Conservation (phyloP, 2,113 vertebrate species). For the Ovibos moschatus region DNA sequence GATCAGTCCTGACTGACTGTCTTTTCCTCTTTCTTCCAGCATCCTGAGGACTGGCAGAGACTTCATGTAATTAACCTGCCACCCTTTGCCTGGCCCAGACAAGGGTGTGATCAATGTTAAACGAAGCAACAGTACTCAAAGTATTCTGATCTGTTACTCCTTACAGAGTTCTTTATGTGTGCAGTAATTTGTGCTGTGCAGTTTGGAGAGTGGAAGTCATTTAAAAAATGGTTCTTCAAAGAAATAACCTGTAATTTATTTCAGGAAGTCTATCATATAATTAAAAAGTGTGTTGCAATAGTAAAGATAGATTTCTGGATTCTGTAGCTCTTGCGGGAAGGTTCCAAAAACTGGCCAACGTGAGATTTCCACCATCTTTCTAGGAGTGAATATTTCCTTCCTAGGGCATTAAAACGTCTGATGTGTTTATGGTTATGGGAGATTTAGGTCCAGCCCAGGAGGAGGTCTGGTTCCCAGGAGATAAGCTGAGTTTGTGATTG, state of each 20-base stretch:
- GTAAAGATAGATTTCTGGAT: background rate
- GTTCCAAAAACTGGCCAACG: background rate
- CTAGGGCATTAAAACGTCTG: background rate
- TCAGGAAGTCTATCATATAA: background rate
- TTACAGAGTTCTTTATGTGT: background rate
- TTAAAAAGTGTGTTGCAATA: background rate
- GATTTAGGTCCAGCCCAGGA: background rate
- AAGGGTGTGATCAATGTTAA: background rate
- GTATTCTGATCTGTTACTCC: background rate
- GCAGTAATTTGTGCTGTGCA: background rate
- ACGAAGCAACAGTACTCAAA: background rate
- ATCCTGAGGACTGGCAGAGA: background rate
- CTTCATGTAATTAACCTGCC: background rate
- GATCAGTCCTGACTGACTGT: background rate
- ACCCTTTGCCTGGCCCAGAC: background rate
- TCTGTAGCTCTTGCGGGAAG: background rate
- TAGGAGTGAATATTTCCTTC: background rate
- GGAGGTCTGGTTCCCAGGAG: conserved; percentile 56
- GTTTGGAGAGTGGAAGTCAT: background rate
- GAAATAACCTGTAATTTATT: background rate
- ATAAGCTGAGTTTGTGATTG: conserved; percentile 31
- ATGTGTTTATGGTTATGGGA: background rate
- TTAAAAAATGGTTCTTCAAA: background rate
- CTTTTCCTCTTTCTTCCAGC: background rate
- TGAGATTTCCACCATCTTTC: background rate